Evolutionary conservation across 2,888 invertebrate genomes (phyloP).

Genomic region (Notodonta ziczac): DNA sequence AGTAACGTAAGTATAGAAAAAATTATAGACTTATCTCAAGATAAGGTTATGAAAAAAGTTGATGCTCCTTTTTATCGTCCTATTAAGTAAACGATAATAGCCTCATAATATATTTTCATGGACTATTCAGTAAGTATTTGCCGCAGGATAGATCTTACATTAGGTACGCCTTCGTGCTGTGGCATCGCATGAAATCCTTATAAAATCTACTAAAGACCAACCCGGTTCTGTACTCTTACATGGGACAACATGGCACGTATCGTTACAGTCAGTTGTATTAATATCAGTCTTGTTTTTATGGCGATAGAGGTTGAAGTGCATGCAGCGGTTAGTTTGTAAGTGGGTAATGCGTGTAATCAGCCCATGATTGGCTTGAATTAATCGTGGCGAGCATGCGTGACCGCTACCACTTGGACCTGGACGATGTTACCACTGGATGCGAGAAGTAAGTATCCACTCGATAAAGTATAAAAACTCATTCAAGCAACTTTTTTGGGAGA

Average conservation of each 20-base stretch:
- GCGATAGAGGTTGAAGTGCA: conserved; percentile 36
- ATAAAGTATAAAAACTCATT: too few relatives aligned
- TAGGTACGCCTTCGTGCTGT: conserved; percentile 39
- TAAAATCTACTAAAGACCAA: conserved; percentile 65
- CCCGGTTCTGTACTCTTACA: conserved; percentile 46
- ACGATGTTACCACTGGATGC: too few relatives aligned
- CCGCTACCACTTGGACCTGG: conserved; percentile 69
- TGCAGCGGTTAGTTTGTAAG: conserved; percentile 59
- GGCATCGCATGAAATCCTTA: conserved; percentile 74
- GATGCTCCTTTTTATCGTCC: not conserved
- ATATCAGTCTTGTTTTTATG: conserved; percentile 41
- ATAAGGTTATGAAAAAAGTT: too few relatives aligned
- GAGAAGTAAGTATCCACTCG: too few relatives aligned
- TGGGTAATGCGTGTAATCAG: conserved; percentile 81
- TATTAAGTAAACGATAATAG: conserved; percentile 18
- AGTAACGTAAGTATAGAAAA: not conserved
- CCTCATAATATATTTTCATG: conserved; percentile 51
- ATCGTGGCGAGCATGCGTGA: conserved; percentile 80
- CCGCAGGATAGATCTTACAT: conserved; percentile 50
- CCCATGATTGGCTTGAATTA: conserved; percentile 83
- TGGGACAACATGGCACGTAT: conserved; percentile 30
- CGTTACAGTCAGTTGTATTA: conserved; percentile 18
- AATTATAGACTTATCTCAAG: not conserved
- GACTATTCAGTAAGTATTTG: conserved; percentile 37
- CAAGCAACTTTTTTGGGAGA: too few relatives aligned